Evolutionary conservation across 2,113 vertebrate genomes (phyloP).

Genomic region (Crocuta crocuta): DNA sequence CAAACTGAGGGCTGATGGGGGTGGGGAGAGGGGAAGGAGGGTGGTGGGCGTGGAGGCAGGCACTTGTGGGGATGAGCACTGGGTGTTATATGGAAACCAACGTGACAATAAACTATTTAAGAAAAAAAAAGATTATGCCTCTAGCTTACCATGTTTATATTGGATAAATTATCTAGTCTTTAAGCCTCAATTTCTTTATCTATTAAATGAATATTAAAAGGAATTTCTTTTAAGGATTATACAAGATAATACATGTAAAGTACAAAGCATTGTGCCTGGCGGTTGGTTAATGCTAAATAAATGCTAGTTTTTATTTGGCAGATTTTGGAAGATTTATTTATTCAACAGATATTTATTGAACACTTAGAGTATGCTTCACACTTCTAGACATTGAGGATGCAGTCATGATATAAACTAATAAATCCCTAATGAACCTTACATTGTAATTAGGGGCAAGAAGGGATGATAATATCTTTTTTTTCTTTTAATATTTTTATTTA

Average conservation of each 20-base stretch:
- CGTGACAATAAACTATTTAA: too few species aligned
- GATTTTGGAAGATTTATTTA: conserved; percentile 14
- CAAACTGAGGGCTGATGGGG: too few species aligned
- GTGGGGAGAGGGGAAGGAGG: too few species aligned
- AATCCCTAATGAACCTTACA: neutral
- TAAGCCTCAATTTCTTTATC: neutral
- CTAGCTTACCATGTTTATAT: neutral
- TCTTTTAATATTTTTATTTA: too few species aligned
- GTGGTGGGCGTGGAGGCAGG: too few species aligned
- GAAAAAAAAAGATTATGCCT: neutral
- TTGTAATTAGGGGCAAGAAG: neutral
- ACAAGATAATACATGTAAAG: neutral
- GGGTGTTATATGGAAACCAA: too few species aligned
- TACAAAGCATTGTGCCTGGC: neutral
- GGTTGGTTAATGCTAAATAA: neutral
- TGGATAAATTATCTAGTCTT: neutral
- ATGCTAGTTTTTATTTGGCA: neutral
- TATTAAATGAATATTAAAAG: conserved; percentile 45
- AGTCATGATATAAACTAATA: conserved; percentile 5
- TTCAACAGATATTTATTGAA: conserved; percentile 28
- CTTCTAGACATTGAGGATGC: neutral
- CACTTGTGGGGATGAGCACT: too few species aligned
- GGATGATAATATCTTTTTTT: too few species aligned
- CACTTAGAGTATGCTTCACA: neutral
- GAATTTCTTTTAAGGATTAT: neutral